Conservation (phyloP, 2,797 vertebrate genomes). For the Tenualosa ilisha region DNA sequence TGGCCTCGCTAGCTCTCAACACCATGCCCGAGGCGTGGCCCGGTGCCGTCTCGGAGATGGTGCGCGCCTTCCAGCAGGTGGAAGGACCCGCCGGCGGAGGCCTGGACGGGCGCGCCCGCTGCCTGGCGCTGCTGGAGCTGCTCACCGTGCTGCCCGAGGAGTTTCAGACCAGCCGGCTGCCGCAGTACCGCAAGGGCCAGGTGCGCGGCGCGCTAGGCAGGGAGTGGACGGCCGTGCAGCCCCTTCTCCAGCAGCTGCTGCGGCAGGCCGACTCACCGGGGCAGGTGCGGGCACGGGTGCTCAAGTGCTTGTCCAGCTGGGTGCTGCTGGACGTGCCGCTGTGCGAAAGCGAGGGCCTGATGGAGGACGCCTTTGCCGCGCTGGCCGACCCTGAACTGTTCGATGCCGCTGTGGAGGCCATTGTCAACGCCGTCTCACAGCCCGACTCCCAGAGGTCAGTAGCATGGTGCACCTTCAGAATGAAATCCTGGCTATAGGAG, state of each 20-base stretch:
- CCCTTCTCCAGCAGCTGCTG: slow-evolving; percentile 92
- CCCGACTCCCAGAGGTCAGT: slow-evolving; percentile 95
- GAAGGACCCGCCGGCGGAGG: slow-evolving; percentile 72
- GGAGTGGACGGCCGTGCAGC: slow-evolving; percentile 91
- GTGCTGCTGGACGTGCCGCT: slow-evolving; percentile 94
- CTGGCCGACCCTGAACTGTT: slow-evolving; percentile 96
- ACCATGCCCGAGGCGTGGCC: slow-evolving; percentile 99
- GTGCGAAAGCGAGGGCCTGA: slow-evolving; percentile 90
- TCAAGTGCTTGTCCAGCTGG: slow-evolving; percentile 99
- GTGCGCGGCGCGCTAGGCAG: slow-evolving; percentile 90
- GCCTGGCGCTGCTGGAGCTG: slow-evolving; percentile 92
- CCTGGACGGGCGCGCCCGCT: slow-evolving; percentile 90
- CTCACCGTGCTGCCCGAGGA: slow-evolving; percentile 97
- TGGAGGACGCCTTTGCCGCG: slow-evolving; percentile 90
- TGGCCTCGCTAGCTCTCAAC: slow-evolving; percentile 96
- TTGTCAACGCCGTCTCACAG: slow-evolving; percentile 97
- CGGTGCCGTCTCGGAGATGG: slow-evolving; percentile 94
- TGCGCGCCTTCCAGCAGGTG: slow-evolving; percentile 94
- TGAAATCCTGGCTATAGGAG: too few relatives aligned
- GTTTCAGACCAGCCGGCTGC: slow-evolving; percentile 96
- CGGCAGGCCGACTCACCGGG: slow-evolving; percentile 89
- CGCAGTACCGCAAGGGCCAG: slow-evolving; percentile 93
- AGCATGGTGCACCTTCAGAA: not conserved
- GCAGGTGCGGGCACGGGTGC: slow-evolving; percentile 91
- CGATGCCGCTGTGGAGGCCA: slow-evolving; percentile 94